These are phyloP conservation scores for Beaufortia kweichowensis DNA, from an alignment of 2,113 vertebrate species.

Conservation along the genomic window DNA sequence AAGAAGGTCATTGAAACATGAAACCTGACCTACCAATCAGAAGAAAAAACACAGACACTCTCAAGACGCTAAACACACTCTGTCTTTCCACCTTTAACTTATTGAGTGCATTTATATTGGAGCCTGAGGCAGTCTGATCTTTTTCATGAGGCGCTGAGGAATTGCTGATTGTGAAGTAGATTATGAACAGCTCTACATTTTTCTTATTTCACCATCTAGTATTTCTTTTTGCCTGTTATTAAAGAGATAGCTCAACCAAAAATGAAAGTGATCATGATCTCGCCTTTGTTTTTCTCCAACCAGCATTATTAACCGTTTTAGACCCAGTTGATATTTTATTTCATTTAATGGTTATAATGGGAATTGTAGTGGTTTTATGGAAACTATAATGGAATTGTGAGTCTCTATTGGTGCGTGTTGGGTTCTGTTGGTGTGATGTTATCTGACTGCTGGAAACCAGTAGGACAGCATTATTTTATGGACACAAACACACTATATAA, in stretches of 20 bases:
- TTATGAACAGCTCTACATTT: constrained; percentile 42
- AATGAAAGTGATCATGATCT: background rate
- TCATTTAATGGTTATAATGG: too few relatives aligned
- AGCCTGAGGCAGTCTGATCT: constrained; percentile 30
- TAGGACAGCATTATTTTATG: too few relatives aligned
- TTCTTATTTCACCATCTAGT: background rate
- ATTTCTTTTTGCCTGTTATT: constrained; percentile 14
- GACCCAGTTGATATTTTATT: too few relatives aligned
- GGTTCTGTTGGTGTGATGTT: too few relatives aligned
- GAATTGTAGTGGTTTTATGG: too few relatives aligned
- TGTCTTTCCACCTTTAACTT: constrained; percentile 26
- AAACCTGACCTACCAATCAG: background rate
- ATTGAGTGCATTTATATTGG: constrained; percentile 30
- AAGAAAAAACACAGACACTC: background rate
- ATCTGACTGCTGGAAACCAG: too few relatives aligned
- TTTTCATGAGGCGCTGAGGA: constrained; percentile 28
- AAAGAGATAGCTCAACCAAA: too few relatives aligned
- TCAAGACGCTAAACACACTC: constrained; percentile 15
- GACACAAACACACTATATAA: too few relatives aligned
- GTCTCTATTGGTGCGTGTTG: too few relatives aligned
- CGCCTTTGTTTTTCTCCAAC: background rate
- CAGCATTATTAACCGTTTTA: too few relatives aligned
- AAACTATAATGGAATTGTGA: too few relatives aligned
- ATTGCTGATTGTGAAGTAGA: constrained; percentile 48
- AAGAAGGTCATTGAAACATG: constrained; percentile 37